Evolutionary conservation across 1,140 invertebrate species (phyloP).

Genomic region (Monochamus saltuarius): DNA sequence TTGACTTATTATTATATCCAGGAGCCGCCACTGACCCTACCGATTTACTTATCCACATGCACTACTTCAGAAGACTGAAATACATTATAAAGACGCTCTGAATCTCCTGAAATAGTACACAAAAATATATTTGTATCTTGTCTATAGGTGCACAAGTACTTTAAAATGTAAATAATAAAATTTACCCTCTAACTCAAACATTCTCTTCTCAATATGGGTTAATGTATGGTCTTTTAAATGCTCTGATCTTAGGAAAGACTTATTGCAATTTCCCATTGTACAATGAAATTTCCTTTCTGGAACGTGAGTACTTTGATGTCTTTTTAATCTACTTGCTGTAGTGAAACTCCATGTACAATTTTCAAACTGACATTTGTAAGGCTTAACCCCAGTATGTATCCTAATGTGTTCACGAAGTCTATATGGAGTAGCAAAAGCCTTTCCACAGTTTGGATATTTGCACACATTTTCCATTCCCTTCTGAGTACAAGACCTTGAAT

Average conservation of each 20-base stretch:
- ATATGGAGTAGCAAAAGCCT: constrained; percentile 2
- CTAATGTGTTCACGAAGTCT: constrained; percentile 5
- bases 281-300: constrained; percentile 3
- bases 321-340: constrained; percentile 8
- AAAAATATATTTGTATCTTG: background rate
- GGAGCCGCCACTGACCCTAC: no score
- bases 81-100: background rate
- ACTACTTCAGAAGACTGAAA: background rate
- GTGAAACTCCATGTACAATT: constrained; percentile 5
- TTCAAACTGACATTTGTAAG: constrained; percentile 3
- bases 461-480: constrained; percentile 2
- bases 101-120: background rate
- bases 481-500: background rate
- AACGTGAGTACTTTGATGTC: constrained; percentile 4
- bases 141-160: background rate
- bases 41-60: constrained; percentile 1
- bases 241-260: constrained; percentile 9
- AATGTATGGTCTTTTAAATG: constrained; percentile 6
- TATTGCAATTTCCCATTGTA: constrained; percentile 8
- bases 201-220: background rate
- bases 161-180: background rate
- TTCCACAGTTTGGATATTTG: constrained; percentile 1
- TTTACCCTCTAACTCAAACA: background rate
- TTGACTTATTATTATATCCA: no score
- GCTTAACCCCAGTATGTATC: constrained; percentile 4